A percentile compares a stretch with the other conserved stretches of the same genome.
Evolutionary conservation across 2,888 invertebrate genomes (phyloP).

Genomic region (Athrips mouffetella): DNA sequence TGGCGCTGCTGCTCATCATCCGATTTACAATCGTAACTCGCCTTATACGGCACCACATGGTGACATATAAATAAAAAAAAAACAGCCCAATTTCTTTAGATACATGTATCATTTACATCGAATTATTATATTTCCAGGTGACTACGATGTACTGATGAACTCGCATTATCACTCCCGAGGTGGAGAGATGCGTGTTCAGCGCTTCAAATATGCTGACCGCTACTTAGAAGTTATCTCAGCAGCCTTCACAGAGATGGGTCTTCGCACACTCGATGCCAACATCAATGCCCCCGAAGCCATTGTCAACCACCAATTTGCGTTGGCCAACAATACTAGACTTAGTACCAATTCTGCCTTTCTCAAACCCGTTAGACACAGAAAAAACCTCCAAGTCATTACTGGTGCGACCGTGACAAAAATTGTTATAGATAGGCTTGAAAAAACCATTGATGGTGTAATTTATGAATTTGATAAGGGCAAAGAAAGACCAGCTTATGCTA

Average conservation of each 20-base stretch:
- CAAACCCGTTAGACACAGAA: slow-evolving; percentile 60
- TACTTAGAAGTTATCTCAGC: slow-evolving; percentile 60
- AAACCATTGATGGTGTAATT: slow-evolving; percentile 58
- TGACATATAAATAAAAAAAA: no score
- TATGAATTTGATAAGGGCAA: slow-evolving; percentile 67
- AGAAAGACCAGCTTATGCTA: slow-evolving; percentile 59
- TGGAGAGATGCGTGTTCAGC: slow-evolving; percentile 67
- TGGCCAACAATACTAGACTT: slow-evolving; percentile 65
- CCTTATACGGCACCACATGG: no score
- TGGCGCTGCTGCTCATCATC: no score
- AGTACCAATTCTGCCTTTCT: slow-evolving; percentile 66
- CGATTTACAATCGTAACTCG: no score
- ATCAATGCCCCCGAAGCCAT: slow-evolving; percentile 64
- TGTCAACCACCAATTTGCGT: slow-evolving; percentile 63
- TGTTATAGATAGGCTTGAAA: slow-evolving; percentile 58
- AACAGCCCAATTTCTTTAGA: no score
- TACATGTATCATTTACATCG: no score
- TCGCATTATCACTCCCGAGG: slow-evolving; percentile 67
- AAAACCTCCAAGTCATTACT: slow-evolving; percentile 59
- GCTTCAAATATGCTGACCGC: slow-evolving; percentile 62
- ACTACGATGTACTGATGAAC: slow-evolving; percentile 68
- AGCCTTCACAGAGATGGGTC: slow-evolving; percentile 66
- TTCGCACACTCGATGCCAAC: slow-evolving; percentile 61
- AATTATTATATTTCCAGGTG: slow-evolving; percentile 54
- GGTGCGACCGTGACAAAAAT: slow-evolving; percentile 65